These are phyloP conservation scores for Clanis bilineata DNA, from an alignment of 2,888 invertebrate genomes.

Conservation along the genomic window DNA sequence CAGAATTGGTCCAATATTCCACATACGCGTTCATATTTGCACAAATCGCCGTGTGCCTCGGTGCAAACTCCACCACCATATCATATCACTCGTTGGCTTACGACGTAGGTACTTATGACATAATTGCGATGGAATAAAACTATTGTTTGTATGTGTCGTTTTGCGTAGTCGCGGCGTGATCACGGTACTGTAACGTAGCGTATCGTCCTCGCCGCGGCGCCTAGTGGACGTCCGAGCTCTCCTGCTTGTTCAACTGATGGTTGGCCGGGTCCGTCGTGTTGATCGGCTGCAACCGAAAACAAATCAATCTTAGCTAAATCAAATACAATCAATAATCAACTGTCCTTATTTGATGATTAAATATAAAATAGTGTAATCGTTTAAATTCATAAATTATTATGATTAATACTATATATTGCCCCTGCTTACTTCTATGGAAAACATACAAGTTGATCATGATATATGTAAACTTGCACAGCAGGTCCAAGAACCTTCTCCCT, in stretches of 20 bases:
- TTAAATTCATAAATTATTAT: too few species aligned
- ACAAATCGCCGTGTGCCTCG: slow-evolving; percentile 36
- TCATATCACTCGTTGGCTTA: slow-evolving; percentile 59
- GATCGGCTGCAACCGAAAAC: slow-evolving; percentile 84
- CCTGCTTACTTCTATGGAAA: too few species aligned
- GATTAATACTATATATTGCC: too few species aligned
- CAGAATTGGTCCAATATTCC: slow-evolving; percentile 11
- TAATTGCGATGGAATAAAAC: slow-evolving; percentile 74
- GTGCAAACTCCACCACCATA: slow-evolving; percentile 51
- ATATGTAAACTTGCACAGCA: too few species aligned
- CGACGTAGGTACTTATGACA: slow-evolving; percentile 66
- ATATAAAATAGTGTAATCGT: too few species aligned
- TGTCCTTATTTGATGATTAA: too few species aligned
- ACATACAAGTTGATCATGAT: too few species aligned
- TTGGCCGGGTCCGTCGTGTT: slow-evolving; percentile 92
- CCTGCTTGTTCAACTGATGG: slow-evolving; percentile 89
- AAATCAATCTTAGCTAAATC: background rate
- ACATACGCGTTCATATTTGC: slow-evolving; percentile 11
- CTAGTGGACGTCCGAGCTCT: slow-evolving; percentile 92
- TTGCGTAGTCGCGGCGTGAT: slow-evolving; percentile 50
- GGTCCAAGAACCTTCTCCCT: too few species aligned
- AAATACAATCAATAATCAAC: too few species aligned
- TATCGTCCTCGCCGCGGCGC: slow-evolving; percentile 43
- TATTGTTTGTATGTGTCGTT: slow-evolving; percentile 65
- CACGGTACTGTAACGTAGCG: slow-evolving; percentile 69